Percentiles rank a stretch among this genome's conserved stretches.
Evolutionary conservation across 2,113 vertebrate species (phyloP).

Genomic region (Gulo gulo): DNA sequence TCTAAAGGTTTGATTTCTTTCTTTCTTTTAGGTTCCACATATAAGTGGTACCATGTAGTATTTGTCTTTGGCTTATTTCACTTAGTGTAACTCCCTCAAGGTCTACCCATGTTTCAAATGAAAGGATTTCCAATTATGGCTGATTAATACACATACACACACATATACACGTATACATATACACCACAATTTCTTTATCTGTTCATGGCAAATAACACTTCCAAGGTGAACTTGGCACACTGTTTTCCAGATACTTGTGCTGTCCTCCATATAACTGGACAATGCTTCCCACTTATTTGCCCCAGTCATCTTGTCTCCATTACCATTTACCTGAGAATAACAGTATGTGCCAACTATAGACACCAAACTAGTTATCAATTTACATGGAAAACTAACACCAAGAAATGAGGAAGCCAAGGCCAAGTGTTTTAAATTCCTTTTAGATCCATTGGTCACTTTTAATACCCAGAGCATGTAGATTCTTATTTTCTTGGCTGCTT

Average conservation of each 20-base stretch:
- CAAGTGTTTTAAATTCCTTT: not conserved
- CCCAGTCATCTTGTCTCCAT: not conserved
- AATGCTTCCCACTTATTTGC: not conserved
- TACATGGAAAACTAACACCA: slow-evolving; percentile 36
- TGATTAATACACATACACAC: not conserved
- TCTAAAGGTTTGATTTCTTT: not conserved
- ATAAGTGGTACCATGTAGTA: not conserved
- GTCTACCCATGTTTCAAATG: not conserved
- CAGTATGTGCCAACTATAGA: not conserved
- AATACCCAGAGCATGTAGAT: not conserved
- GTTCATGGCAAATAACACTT: not conserved
- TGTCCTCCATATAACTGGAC: not conserved
- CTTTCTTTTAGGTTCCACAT: not conserved
- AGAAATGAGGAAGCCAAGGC: not conserved
- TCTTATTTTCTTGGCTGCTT: slow-evolving; percentile 50
- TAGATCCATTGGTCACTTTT: not conserved
- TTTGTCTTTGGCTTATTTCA: not conserved
- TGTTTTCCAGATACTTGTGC: not conserved
- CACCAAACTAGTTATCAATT: not conserved
- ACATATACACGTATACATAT: not conserved
- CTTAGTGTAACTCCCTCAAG: not conserved
- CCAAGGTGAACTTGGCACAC: not conserved
- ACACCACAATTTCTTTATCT: not conserved
- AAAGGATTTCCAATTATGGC: not conserved
- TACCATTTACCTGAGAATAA: not conserved